phyloP scores from a whole-genome alignment of 2,888 invertebrate genomes.

The Callyntrura sp. region DNA sequence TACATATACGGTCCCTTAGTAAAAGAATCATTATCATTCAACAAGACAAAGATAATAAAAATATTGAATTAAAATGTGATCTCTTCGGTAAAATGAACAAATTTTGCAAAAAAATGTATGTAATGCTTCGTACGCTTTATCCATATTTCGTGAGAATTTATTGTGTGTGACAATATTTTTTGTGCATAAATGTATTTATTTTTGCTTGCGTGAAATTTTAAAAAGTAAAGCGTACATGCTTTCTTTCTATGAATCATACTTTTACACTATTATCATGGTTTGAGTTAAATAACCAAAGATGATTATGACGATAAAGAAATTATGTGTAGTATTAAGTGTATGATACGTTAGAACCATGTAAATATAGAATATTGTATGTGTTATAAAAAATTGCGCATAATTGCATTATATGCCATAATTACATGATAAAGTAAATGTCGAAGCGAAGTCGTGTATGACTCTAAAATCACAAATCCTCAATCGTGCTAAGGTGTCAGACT shows the following conservation, averaged over 20 bases:
- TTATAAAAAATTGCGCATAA: background rate
- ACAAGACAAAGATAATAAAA: background rate
- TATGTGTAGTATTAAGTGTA: background rate
- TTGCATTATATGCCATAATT: background rate
- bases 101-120: background rate
- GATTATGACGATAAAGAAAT: background rate
- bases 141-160: background rate
- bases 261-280: background rate
- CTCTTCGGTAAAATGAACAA: conserved; percentile 34
- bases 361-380: background rate
- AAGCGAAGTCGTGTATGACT: background rate
- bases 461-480: background rate
- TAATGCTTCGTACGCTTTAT: background rate
- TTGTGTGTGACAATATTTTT: conserved; percentile 15
- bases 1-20: background rate
- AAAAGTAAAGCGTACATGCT: background rate
- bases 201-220: background rate
- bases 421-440: background rate
- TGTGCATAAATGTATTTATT: conserved; percentile 25
- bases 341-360: background rate
- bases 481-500: background rate
- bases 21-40: background rate
- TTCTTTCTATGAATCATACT: background rate
- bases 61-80: conserved; percentile 5
- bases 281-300: conserved; percentile 16